These are phyloP conservation scores for Arenaria interpres DNA, from an alignment of 2,113 vertebrate genomes.

Conservation along the genomic window DNA sequence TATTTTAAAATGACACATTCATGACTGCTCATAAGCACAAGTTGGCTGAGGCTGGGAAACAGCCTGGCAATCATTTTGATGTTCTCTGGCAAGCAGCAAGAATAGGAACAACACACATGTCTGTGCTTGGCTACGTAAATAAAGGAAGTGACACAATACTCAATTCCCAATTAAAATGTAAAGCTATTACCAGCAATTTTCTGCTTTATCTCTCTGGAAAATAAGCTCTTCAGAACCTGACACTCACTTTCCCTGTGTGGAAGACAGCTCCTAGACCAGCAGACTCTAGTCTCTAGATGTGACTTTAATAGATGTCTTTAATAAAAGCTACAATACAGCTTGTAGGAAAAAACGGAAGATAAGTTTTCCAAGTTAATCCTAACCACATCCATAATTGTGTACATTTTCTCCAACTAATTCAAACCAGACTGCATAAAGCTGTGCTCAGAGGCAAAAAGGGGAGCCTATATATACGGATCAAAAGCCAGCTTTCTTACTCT, in stretches of 20 bases:
- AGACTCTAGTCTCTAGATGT: neutral
- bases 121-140: neutral
- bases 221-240: neutral
- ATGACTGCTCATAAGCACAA: accelerated
- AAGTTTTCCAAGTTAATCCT: neutral
- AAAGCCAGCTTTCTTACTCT: neutral
- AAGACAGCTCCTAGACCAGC: neutral
- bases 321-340: neutral
- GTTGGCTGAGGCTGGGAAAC: neutral
- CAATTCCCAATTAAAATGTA: neutral
- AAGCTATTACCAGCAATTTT: neutral
- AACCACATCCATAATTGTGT: neutral
- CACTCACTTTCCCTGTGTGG: neutral
- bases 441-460: neutral
- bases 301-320: neutral
- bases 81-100: neutral
- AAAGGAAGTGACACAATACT: neutral
- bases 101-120: neutral
- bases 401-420: neutral
- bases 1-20: neutral
- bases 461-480: neutral
- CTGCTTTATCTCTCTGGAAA: neutral
- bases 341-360: neutral
- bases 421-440: neutral
- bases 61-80: neutral